Evolutionary conservation across 2,888 invertebrate species (phyloP), one percentile per base, ranked within the genome.

Genomic region (Chrysolina haemoptera): DNA sequence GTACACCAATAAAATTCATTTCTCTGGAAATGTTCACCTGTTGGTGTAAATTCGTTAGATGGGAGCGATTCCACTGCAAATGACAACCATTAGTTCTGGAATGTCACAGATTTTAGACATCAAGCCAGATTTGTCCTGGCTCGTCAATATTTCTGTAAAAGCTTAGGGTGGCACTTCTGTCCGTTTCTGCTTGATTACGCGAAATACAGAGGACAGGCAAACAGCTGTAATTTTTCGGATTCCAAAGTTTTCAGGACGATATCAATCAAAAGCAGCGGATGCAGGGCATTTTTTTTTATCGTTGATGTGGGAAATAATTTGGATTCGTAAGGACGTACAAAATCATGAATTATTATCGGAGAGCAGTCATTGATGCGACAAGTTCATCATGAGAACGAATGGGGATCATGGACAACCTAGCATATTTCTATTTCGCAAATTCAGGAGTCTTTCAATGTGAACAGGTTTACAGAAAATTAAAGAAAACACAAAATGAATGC

Each of bases 201-300:
- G 43, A 46, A 18, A 48, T n/a, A 1, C 41, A 20, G n/a, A n/a
- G 14, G 27, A 46, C 65, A 59, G 63, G 43, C 63, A 63, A 63
- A 63, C n/a, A 63, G 48, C 43, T 43, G 65, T 65, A 65, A 65
- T 65, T 43, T 65, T 48, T 46, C 41, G 65, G 65, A 65, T 65
- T 65, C n/a, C 22, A 11, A 16, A 66, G 27, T 50, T 59, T 59
- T 59, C 20, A 10, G 22, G 59, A n/a, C 12, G 22, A n/a, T 35
- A 16, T 59, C 4, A 35, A 59, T 59, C 59, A 53, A 10, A 53
- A 14, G 11, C 16, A 12, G 12, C 18, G 53, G 12, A 12, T 22
- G 18, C 11, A 53, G 53, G 53, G 5, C 11, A 20, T 20, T 35
- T 35, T 3, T 6, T 35, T 0, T 35, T 4, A 6, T 4, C 35